Base-by-base conservation (phyloP, 2,888 invertebrate genomes). In the Prosapia bicincta region DNA sequence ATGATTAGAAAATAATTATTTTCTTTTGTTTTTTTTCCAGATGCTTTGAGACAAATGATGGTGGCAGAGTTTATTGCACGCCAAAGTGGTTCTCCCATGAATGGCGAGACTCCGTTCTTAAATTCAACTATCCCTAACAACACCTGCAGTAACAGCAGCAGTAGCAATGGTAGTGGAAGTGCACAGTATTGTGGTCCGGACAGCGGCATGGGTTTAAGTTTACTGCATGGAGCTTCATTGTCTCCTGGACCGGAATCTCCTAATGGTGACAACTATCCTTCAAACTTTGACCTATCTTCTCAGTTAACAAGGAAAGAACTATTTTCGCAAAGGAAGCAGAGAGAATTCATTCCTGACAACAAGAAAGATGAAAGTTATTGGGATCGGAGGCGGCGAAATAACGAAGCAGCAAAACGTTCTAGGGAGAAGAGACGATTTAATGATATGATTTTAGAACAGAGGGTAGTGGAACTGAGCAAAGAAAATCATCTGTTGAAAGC, bases 281-380 rank as follows among this genome's bases (percentile, higher is more conserved):
- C 80, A 71, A 85, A 81, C 82, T 92, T 87, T 84, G 89, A 88
- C 80, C 87, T 88, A 83, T 82, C 83, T 65, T 83, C 84, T 67
- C 81, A 80, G 38, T 79, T 83, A 75, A 83, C 92, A 81, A 90
- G 93, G 80, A 95, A 95, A 83, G 95, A 95, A 80, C 88, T 95
- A 82, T 94, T 95, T 85, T 93, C 94, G 0, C 94, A 95, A 83
- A 90, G 97, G 82, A 98, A 98, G 84, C 97, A 97, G 83, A 89
- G 98, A 15, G 97, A 98, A 85, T 98, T 98, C 85, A 98, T 97
- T 79, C 98, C 98, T 0, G 98, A 98, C 84, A 95, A 91, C 86
- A 97, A 97, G 85, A 98, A 98, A 84, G 98, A 98, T 83, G 96
- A 97, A 82, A 95, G 94, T 83, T 98, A 98, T 86, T 98, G 99